Evolutionary conservation across 2,888 invertebrate species (phyloP), one percentile per base, ranked within the genome.

Genomic region (Ophion costatus): DNA sequence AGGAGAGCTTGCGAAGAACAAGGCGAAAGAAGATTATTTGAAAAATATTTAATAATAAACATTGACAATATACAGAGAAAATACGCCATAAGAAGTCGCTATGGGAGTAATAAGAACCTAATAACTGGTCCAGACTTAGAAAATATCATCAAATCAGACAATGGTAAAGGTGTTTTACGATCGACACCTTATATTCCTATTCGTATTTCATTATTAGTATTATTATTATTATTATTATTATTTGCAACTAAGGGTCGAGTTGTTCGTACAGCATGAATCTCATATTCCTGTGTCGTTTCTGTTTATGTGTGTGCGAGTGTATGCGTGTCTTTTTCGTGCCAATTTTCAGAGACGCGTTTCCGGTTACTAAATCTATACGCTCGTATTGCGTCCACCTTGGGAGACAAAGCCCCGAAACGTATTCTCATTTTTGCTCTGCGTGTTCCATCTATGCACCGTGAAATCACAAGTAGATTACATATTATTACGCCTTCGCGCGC

Each of bases 21-120:
- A 75, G 17, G 14, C 42, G 22, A 22, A 29, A 57, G 56, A n/a
- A 0, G 51, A 70, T 92, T 93, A 93, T 92, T 93, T 93, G 92
- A 93, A 93, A 93, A 93, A 93, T 93, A 93, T 93, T 93, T 93
- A 93, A 93, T 93, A 93, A 92, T 93, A 93, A 93, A 93, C 93
- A 93, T 92, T 93, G 92, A 93, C 91, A 93, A 93, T 93, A 93
- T 93, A 93, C 93, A 93, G 92, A 93, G 93, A 93, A 93, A 93
- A 93, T 93, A 92, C 92, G 91, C 91, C 92, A 92, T 93, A 92
- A 93, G 92, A 93, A 92, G 92, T 93, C 90, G 91, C 92, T 93
- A 92, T 93, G 91, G 90, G 92, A 89, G 90, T 93, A 92, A 92
- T 92, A 91, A 92, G 92, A 92, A 93, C 93, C 92, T 92, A 92